Percentiles rank a stretch among this genome's conserved stretches.
Evolutionary conservation across 2,888 invertebrate genomes (phyloP).

Genomic region (Patella ulyssiponensis): DNA sequence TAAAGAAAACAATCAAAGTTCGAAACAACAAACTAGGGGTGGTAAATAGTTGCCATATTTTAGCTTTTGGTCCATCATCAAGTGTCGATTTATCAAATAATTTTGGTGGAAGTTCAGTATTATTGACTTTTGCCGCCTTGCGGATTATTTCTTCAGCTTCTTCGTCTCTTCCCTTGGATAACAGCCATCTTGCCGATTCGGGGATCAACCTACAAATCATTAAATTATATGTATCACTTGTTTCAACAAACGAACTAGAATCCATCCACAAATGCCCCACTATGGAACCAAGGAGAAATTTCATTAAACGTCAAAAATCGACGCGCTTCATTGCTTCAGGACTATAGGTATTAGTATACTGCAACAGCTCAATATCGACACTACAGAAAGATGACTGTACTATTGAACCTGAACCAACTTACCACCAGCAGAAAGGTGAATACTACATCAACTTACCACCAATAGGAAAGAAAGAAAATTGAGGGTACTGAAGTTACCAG

Average conservation of each 20-base stretch:
- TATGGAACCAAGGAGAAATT: too few species aligned
- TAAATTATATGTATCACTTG: too few species aligned
- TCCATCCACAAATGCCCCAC: too few species aligned
- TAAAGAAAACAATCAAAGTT: slow-evolving; percentile 28
- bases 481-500: slow-evolving; percentile 49
- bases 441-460: slow-evolving; percentile 44
- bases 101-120: slow-evolving; percentile 28
- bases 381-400: too few species aligned
- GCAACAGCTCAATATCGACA: too few species aligned
- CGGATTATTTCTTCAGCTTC: slow-evolving; percentile 31
- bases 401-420: too few species aligned
- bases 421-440: too few species aligned
- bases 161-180: slow-evolving; percentile 27
- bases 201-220: slow-evolving; percentile 31
- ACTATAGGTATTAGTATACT: too few species aligned
- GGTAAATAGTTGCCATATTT: slow-evolving; percentile 27
- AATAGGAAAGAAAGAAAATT: slow-evolving; percentile 45
- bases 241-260: too few species aligned
- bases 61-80: slow-evolving; percentile 19
- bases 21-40: slow-evolving; percentile 21
- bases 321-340: too few species aligned
- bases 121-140: slow-evolving; percentile 35
- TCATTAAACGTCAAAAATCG: too few species aligned
- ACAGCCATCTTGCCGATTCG: slow-evolving; percentile 40
- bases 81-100: slow-evolving; percentile 24